phyloP scores from a whole-genome alignment of 2,113 vertebrate species.

The Aix galericulata region DNA sequence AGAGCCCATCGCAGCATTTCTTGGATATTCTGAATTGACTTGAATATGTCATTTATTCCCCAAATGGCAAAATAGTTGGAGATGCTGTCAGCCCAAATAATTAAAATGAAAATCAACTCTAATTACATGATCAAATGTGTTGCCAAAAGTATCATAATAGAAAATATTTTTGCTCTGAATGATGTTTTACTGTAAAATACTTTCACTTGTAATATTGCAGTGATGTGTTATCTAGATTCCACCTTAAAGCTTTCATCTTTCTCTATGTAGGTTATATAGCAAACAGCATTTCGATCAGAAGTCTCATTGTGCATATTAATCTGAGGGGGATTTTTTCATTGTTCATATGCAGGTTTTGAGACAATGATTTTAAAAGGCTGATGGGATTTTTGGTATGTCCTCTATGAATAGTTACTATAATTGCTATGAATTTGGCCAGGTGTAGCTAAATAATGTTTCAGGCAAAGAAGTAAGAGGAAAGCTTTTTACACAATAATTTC shows the following conservation, averaged over 20 bases:
- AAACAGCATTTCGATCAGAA: slow-evolving; percentile 23
- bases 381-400: slow-evolving; percentile 62
- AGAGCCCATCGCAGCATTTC: background rate
- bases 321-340: slow-evolving; percentile 43
- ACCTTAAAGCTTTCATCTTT: slow-evolving; percentile 29
- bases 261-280: slow-evolving; percentile 33
- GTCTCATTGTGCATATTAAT: slow-evolving; percentile 50
- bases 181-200: background rate
- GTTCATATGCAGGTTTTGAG: slow-evolving; percentile 4
- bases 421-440: slow-evolving; percentile 75
- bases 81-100: background rate
- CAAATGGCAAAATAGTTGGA: background rate
- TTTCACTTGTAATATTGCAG: background rate
- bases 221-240: background rate
- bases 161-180: background rate
- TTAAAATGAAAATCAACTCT: background rate
- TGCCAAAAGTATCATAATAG: background rate
- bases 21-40: background rate
- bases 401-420: slow-evolving; percentile 66
- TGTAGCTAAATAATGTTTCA: slow-evolving; percentile 74
- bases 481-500: slow-evolving; percentile 78
- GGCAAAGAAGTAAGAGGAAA: slow-evolving; percentile 73
- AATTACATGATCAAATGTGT: background rate
- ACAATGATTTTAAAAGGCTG: slow-evolving; percentile 39
- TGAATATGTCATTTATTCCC: background rate